Percentiles rank a stretch among this genome's conserved stretches.
Evolutionary conservation across 2,113 vertebrate genomes (phyloP).

Genomic region (Pygoscelis antarcticus): DNA sequence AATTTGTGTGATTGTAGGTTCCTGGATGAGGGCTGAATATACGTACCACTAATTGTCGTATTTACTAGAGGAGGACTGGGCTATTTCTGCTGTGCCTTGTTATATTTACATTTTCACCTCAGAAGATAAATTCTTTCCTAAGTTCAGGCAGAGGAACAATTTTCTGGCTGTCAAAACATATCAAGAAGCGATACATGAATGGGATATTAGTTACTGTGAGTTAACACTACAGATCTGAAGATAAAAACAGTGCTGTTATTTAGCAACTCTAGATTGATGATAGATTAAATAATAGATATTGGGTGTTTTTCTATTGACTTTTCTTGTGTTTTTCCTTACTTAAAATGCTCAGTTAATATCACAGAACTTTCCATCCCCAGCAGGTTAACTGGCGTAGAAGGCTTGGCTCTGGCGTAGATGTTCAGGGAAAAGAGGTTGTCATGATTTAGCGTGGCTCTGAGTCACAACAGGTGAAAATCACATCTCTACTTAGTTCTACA

Average conservation of each 20-base stretch:
- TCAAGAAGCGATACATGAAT: not conserved
- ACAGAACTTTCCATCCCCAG: not conserved
- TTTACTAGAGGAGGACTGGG: not conserved
- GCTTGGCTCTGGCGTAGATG: not conserved
- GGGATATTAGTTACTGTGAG: not conserved
- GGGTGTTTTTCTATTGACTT: not conserved
- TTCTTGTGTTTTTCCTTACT: not conserved
- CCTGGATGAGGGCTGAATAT: not conserved
- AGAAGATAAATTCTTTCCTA: not conserved
- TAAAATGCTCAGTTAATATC: not conserved
- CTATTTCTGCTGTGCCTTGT: not conserved
- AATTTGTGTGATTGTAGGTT: not conserved
- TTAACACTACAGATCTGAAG: not conserved
- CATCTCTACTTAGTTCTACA: not conserved
- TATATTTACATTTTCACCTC: not conserved
- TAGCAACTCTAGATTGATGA: not conserved
- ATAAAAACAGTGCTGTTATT: not conserved
- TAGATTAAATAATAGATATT: not conserved
- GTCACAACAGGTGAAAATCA: not conserved
- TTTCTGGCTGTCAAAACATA: constrained; percentile 18
- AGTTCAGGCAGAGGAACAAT: not conserved
- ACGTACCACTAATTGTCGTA: not conserved
- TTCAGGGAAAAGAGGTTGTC: not conserved
- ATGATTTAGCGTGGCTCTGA: not conserved
- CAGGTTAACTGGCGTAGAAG: not conserved